Evolutionary conservation across 1,140 invertebrate species (phyloP).

Genomic region (Frieseomelitta varia): DNA sequence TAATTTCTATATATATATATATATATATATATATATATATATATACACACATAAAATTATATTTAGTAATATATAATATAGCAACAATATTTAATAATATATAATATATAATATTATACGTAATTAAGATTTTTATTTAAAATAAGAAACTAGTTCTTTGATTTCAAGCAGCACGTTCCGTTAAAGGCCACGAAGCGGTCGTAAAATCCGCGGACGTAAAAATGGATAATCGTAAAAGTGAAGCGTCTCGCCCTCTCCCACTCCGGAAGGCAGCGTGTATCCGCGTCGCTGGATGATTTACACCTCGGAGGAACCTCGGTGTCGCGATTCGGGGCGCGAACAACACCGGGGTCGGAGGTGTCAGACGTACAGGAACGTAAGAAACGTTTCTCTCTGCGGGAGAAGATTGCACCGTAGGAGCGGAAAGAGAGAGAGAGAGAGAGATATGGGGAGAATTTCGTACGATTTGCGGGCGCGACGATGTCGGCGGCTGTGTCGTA

Average conservation of each 20-base stretch:
- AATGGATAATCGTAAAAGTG: neutral
- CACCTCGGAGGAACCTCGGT: neutral
- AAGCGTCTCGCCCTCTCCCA: no score
- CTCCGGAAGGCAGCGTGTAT: neutral
- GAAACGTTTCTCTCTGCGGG: neutral
- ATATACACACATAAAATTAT: no score
- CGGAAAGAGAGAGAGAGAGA: neutral
- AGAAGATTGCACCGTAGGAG: neutral
- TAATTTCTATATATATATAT: no score
- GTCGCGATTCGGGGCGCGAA: neutral
- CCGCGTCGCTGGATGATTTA: neutral
- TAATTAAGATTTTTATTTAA: no score
- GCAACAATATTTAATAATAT: no score
- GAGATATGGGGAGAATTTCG: neutral
- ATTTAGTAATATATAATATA: no score
- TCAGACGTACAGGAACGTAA: neutral
- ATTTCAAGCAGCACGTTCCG: no score
- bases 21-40: no score
- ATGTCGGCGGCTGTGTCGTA: neutral
- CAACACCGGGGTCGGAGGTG: neutral
- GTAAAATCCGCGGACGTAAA: neutral
- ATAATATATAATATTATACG: no score
- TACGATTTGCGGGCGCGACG: neutral
- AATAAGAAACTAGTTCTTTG: no score
- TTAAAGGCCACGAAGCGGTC: neutral